These are phyloP conservation scores for Lycocerus yunnanus DNA, from an alignment of 2,888 invertebrate species.

Conservation along the genomic window DNA sequence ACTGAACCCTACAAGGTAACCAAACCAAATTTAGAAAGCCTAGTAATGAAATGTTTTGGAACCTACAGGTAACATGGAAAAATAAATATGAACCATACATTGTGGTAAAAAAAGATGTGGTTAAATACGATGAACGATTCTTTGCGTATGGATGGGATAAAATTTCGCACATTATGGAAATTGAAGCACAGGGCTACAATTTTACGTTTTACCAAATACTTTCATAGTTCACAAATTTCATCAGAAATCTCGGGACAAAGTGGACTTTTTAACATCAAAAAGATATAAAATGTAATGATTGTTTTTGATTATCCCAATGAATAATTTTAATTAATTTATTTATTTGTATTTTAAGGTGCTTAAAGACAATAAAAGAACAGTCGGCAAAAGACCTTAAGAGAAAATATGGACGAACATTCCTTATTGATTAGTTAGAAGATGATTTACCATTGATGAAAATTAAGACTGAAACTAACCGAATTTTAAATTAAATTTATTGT, in stretches of 20 bases:
- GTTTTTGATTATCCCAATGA: not conserved
- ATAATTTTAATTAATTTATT: not conserved
- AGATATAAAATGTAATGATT: not conserved
- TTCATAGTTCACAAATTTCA: constrained; percentile 92
- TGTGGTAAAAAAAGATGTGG: constrained; percentile 74
- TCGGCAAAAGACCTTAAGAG: not conserved
- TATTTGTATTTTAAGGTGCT: not conserved
- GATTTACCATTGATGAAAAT: not conserved
- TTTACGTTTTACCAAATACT: constrained; percentile 78
- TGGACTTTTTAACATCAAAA: not conserved
- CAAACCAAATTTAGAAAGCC: too few species aligned
- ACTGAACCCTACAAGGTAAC: constrained; percentile 71
- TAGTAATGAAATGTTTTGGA: not conserved
- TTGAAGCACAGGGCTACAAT: constrained; percentile 74
- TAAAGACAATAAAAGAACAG: not conserved
- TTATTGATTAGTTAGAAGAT: not conserved
- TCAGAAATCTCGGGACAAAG: constrained; percentile 52
- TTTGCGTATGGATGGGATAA: constrained; percentile 97
- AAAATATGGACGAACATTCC: not conserved
- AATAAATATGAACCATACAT: constrained; percentile 91
- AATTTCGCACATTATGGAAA: constrained; percentile 85
- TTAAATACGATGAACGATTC: constrained; percentile 83
- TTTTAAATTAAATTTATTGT: too few species aligned
- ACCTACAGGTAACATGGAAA: constrained; percentile 78
- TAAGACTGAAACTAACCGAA: not conserved